Base-by-base conservation (phyloP, 2,888 invertebrate genomes). In the Melinaea marsaeus region DNA sequence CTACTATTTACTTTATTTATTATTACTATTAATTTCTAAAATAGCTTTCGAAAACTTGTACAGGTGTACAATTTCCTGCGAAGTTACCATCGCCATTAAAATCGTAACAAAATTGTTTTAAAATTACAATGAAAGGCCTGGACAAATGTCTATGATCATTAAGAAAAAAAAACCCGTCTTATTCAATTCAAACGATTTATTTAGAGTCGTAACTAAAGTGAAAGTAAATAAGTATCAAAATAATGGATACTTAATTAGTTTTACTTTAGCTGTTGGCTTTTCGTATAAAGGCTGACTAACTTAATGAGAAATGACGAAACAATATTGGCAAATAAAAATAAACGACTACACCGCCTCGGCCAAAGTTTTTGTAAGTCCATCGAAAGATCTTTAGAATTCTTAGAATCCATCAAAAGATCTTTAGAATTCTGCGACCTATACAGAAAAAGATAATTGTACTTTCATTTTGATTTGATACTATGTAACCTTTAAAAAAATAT, bases 351-450 rank as follows among this genome's bases (percentile, higher is more conserved):
- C 77, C 74, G 78, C 79, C 83, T 79, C 75, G 79, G 83, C 83
- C 84, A 83, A 88, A 88, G 85, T 88, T 88, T 86, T 86, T 87
- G 84, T 83, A 83, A 87, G 86, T 87, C 85, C 88, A 88, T 88
- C 84, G 85, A 85, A 86, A 86, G 86, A 84, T 86, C 88, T 88
- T 88, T 88, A 86, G 83, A 88, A 84, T 85, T 85, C 79, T 77
- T 75, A 78, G 68, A 37, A 80, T 72, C 59, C 13, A n/a, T n/a
- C n/a, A n/a, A n/a, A n/a, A n/a, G n/a, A n/a, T n/a, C n/a, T n/a
- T n/a, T n/a, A n/a, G n/a, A n/a, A n/a, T n/a, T n/a, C n/a, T n/a
- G n/a, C n/a, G n/a, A n/a, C n/a, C n/a, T n/a, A n/a, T n/a, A 79
- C 81, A 85, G 66, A 77, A 68, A 59, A 68, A 71, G 5, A 54